These are phyloP conservation scores for Jaculus jaculus DNA, from an alignment of 2,113 vertebrate species.

Conservation along the genomic window DNA sequence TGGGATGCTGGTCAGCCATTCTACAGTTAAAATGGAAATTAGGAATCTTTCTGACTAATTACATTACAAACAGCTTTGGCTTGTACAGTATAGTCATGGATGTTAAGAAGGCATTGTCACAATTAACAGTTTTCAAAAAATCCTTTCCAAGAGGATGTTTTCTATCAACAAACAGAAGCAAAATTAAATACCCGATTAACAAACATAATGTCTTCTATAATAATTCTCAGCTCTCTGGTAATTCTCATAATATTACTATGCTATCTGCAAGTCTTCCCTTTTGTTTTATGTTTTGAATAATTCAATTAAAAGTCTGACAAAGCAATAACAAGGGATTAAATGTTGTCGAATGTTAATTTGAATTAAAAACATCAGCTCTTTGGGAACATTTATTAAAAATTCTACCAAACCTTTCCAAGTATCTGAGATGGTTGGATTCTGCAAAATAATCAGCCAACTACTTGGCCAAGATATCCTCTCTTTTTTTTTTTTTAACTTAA, in stretches of 20 bases:
- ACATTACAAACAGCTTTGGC: slow-evolving; percentile 58
- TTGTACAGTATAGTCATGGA: slow-evolving; percentile 40
- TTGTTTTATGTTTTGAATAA: slow-evolving; percentile 82
- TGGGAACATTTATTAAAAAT: slow-evolving; percentile 77
- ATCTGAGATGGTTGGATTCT: slow-evolving; percentile 55
- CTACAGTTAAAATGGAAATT: slow-evolving; percentile 52
- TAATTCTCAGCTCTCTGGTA: slow-evolving; percentile 74
- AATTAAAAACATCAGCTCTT: slow-evolving; percentile 78
- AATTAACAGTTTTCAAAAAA: slow-evolving; percentile 77
- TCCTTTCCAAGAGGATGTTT: slow-evolving; percentile 72
- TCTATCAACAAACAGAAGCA: slow-evolving; percentile 71
- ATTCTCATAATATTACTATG: slow-evolving; percentile 63
- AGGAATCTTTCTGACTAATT: slow-evolving; percentile 61
- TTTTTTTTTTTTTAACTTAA: not conserved
- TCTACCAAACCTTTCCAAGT: slow-evolving; percentile 70
- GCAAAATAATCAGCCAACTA: slow-evolving; percentile 68
- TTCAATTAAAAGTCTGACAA: slow-evolving; percentile 84
- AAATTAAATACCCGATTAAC: slow-evolving; percentile 78
- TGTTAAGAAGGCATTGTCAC: slow-evolving; percentile 70
- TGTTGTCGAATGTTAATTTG: slow-evolving; percentile 70
- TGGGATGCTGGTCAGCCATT: slow-evolving; percentile 49
- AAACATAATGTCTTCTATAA: slow-evolving; percentile 73
- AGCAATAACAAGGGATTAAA: slow-evolving; percentile 82
- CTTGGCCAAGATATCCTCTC: not conserved
- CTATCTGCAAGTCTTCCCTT: slow-evolving; percentile 76